phyloP scores from a whole-genome alignment of 2,797 vertebrate species.

The Myotis vivesi region DNA sequence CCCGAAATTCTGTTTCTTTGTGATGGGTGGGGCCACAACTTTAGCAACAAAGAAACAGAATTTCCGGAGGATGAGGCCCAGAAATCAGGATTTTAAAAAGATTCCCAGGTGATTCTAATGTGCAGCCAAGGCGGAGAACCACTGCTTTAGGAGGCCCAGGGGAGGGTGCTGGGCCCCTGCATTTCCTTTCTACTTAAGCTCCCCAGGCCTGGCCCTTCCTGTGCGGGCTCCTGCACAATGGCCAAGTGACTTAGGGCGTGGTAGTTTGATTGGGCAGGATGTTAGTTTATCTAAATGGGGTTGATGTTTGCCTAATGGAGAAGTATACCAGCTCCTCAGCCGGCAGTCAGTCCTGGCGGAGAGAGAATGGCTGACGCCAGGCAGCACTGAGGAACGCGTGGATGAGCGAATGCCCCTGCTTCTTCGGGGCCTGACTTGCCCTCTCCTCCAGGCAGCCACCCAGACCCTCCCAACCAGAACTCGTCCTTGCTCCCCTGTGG shows the following conservation, averaged over 20 bases:
- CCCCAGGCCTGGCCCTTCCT: too few species aligned
- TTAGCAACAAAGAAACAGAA: too few species aligned
- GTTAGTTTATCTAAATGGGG: neutral
- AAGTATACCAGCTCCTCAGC: neutral
- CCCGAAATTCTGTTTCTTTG: too few species aligned
- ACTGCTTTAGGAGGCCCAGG: neutral
- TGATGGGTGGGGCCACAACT: too few species aligned
- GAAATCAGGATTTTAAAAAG: too few species aligned
- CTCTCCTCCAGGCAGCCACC: neutral
- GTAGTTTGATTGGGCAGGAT: too few species aligned
- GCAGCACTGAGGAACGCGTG: neutral
- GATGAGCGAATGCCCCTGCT: neutral
- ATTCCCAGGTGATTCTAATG: too few species aligned
- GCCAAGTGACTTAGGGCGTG: accelerated
- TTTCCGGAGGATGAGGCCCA: too few species aligned
- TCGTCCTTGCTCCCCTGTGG: neutral
- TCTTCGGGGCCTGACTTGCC: neutral
- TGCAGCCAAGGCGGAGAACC: too few species aligned
- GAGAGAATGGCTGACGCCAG: neutral
- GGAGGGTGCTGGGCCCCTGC: too few species aligned
- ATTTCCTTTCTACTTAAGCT: neutral
- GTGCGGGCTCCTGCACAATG: too few species aligned
- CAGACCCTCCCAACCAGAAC: neutral
- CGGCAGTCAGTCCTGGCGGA: accelerated
- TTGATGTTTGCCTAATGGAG: neutral